These are phyloP conservation scores for Desoria tigrina DNA, from an alignment of 2,888 invertebrate species.

Conservation along the genomic window DNA sequence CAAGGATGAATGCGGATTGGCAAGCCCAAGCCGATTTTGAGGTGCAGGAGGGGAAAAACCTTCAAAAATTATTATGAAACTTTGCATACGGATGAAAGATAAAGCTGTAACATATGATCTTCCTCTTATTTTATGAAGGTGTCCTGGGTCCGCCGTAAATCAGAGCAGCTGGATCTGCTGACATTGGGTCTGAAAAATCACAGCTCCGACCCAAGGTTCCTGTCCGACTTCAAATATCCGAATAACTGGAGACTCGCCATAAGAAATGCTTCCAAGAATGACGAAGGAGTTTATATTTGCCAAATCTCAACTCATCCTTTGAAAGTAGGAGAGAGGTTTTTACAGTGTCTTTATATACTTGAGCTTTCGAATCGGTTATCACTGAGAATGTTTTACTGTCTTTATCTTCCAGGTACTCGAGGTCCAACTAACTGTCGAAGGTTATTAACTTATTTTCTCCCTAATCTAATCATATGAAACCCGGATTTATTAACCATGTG, in stretches of 20 bases:
- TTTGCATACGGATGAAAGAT: not conserved
- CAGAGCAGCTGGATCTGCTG: conserved; percentile 56
- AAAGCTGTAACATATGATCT: conserved; percentile 13
- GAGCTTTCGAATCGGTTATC: too few relatives aligned
- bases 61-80: not conserved
- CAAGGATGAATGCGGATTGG: not conserved
- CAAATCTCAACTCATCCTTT: conserved; percentile 63
- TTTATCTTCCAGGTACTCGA: too few relatives aligned
- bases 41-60: too few relatives aligned
- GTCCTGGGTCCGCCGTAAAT: conserved; percentile 57
- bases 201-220: conserved; percentile 58
- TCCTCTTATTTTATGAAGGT: conserved; percentile 55
- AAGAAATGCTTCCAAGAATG: conserved; percentile 60
- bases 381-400: too few relatives aligned
- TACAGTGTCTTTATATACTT: too few relatives aligned
- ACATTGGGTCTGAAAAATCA: conserved; percentile 57
- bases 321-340: too few relatives aligned
- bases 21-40: not conserved
- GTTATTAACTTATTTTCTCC: too few relatives aligned
- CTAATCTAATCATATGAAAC: too few relatives aligned
- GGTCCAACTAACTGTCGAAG: conserved; percentile 61
- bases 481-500: too few relatives aligned
- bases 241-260: conserved; percentile 63
- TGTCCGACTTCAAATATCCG: conserved; percentile 61
- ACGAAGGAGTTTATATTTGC: conserved; percentile 62